Evolutionary conservation across 2,113 vertebrate species (phyloP).

Genomic region (Reinhardtius hippoglossoides): DNA sequence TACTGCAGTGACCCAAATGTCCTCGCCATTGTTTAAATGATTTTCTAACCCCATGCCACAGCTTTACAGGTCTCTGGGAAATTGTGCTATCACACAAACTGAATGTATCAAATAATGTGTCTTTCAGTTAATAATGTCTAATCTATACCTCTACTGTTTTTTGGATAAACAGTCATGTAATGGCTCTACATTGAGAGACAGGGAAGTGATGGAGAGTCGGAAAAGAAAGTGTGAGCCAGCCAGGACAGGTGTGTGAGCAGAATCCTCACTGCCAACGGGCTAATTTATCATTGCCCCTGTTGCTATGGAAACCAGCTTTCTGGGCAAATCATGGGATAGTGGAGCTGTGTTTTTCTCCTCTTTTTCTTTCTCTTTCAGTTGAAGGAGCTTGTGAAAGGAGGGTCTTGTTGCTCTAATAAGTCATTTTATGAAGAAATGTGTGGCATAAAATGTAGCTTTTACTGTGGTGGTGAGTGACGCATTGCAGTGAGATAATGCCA

Average conservation of each 20-base stretch:
- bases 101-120: background rate
- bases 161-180: slow-evolving; percentile 1
- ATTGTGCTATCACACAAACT: background rate
- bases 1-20: no score
- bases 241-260: slow-evolving; percentile 81
- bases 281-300: slow-evolving; percentile 88
- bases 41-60: background rate
- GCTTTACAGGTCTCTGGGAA: background rate
- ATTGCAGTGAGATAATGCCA: background rate
- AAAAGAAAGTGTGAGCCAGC: slow-evolving; percentile 49
- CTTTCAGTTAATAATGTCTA: background rate
- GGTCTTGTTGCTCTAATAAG: slow-evolving; percentile 17
- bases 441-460: slow-evolving; percentile 35
- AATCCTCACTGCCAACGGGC: slow-evolving; percentile 82
- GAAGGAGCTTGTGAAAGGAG: slow-evolving; percentile 73
- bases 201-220: slow-evolving; percentile 23
- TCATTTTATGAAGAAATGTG: slow-evolving; percentile 25
- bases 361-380: slow-evolving; percentile 42
- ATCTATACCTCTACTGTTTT: background rate
- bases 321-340: slow-evolving; percentile 79
- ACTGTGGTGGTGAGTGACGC: background rate
- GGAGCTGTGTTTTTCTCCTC: slow-evolving; percentile 66
- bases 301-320: slow-evolving; percentile 85
- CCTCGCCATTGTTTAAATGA: no score
- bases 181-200: background rate